These are phyloP conservation scores for Leptestheria dahalacensis DNA, from an alignment of 1,140 invertebrate species.

Conservation along the genomic window DNA sequence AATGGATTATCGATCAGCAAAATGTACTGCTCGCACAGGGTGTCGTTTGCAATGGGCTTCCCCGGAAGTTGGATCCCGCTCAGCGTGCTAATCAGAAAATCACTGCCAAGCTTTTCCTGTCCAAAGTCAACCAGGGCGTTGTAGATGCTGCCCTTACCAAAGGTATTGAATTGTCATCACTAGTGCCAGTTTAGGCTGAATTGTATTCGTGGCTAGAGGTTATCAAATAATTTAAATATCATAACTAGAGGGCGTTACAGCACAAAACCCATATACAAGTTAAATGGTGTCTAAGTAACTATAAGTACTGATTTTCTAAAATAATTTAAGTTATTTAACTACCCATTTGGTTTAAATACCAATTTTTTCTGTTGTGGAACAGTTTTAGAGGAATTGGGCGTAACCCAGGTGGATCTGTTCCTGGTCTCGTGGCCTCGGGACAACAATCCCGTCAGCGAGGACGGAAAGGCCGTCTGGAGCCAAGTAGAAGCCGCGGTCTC, in stretches of 20 bases:
- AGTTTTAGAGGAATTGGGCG: constrained; percentile 7
- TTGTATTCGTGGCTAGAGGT: too few relatives aligned
- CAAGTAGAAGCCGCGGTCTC: constrained; percentile 51
- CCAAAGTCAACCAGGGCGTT: constrained; percentile 27
- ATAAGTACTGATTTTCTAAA: neutral
- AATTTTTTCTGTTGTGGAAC: neutral
- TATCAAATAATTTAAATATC: too few relatives aligned
- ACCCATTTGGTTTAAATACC: neutral
- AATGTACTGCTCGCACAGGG: neutral
- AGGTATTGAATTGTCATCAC: too few relatives aligned
- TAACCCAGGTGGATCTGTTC: neutral
- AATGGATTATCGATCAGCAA: neutral
- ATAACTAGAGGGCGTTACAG: too few relatives aligned
- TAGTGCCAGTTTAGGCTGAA: too few relatives aligned
- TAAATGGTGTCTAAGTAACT: too few relatives aligned
- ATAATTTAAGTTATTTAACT: neutral
- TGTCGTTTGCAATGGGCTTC: constrained; percentile 19
- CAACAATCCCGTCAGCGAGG: neutral
- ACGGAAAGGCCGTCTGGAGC: constrained; percentile 50
- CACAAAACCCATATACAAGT: too few relatives aligned
- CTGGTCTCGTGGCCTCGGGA: constrained; percentile 7
- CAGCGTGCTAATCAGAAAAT: constrained; percentile 5
- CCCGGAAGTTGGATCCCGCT: neutral
- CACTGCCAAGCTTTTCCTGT: constrained; percentile 39
- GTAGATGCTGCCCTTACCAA: constrained; percentile 33